Base-by-base conservation (phyloP, 2,113 vertebrate species). In the Seriola rivoliana region DNA sequence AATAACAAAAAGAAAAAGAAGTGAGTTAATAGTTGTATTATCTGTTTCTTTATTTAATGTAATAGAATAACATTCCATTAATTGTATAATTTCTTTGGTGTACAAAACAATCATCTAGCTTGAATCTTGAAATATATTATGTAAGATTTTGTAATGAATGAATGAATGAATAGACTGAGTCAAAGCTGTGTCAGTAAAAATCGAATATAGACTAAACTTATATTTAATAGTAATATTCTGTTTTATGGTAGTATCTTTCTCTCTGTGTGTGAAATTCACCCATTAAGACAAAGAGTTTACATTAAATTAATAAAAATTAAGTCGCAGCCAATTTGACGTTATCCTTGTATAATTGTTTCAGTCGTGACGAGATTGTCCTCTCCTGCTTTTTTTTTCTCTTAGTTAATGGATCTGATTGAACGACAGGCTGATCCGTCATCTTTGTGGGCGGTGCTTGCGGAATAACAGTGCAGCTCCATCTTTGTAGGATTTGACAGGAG, bases 401-500 rank as follows among this genome's bases (percentile, higher is more conserved):
- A 36, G 2, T 44, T 2, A 2, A 29, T 25, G 13, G 7, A 64
- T 83, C 11, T 85, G 90, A 95, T 95, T 95, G 95, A 94, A 14
- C 60, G 32, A 36, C 8, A 5, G 0, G 6, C 4, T 4, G 8
- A 0, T 80, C 81, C 74, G 90, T 95, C 93, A 91, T 34, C 0
- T 4, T n/a, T 89, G 80, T 91, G 88, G 95, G 93, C 81, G 93
- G 90, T 16, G 87, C 87, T 67, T 83, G 64, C 46, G 78, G 90
- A 92, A 88, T 88, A 92, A 91, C 89, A 79, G 88, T 16, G 85
- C 86, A 94, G 93, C 95, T 94, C 92, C 92, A 93, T 94, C 91
- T 95, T 95, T 93, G 92, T 85, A 87, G 95, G 92, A 90, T 93
- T 93, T 95, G 93, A 94, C 94, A 91, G 92, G 85, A 93, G 93